These are phyloP conservation scores for Bubo scandiacus DNA, from an alignment of 2,113 vertebrate species.

Conservation along the genomic window DNA sequence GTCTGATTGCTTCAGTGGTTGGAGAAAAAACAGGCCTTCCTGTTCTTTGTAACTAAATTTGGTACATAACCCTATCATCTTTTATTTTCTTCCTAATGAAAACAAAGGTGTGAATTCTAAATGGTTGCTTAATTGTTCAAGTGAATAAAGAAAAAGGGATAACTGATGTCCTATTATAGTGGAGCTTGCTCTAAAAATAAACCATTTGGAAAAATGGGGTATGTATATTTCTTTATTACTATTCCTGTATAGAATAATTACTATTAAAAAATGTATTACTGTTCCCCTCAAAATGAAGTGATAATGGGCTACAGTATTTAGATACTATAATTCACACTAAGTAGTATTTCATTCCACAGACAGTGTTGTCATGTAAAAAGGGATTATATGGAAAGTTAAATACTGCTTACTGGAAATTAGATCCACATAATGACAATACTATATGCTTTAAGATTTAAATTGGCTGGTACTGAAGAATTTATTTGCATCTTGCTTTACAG, in stretches of 20 bases:
- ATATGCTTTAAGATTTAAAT: background rate
- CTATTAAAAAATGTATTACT: background rate
- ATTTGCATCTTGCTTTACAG: slow-evolving; percentile 63
- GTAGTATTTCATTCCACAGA: background rate
- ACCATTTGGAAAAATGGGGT: background rate
- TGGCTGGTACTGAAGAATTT: background rate
- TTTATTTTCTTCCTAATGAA: background rate
- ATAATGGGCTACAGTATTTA: background rate
- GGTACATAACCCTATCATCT: background rate
- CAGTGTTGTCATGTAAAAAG: background rate
- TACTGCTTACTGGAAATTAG: background rate
- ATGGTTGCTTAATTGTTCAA: background rate
- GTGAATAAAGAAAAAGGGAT: background rate
- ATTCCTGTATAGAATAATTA: background rate
- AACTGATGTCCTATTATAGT: background rate
- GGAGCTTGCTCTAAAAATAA: background rate
- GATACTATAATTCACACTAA: background rate
- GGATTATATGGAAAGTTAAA: background rate
- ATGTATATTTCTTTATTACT: background rate
- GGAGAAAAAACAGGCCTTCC: background rate
- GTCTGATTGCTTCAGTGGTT: background rate
- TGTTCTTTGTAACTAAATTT: background rate
- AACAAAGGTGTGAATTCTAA: background rate
- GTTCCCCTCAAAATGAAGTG: background rate
- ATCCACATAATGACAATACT: background rate